Evolutionary conservation across 2,113 vertebrate genomes (phyloP), one percentile per base, ranked within the genome.

Genomic region (mouse (Mus musculus)): DNA sequence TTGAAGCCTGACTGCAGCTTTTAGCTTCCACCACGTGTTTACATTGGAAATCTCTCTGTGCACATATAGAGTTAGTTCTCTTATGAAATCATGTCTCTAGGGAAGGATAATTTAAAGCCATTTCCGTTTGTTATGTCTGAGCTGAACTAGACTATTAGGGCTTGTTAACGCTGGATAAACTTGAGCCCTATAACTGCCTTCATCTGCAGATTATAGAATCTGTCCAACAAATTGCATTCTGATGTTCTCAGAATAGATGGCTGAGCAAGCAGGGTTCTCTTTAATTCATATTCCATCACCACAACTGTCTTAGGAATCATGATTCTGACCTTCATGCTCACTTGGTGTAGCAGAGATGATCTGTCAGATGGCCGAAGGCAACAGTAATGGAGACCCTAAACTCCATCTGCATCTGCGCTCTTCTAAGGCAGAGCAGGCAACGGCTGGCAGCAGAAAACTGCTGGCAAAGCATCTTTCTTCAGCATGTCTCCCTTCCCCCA

Each of bases 111-210:
- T 98, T 99, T 99, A 98, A 98, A 99, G 98, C 98, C 97, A 97
- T 99, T 99, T 99, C 98, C 98, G 98, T 99, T 98, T 99, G 98
- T 99, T 99, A 99, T 98, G 99, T 99, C 99, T 99, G 96, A 87
- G n/a, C 98, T 96, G 98, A 98, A 97, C 98, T 98, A 98, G 97
- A 97, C 98, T 98, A 97, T 98, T 98, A 98, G 97, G 95, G 98
- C 93, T 98, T 94, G 94, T 98, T 99, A 98, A 98, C 98, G 97
- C 98, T 98, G 98, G 98, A 98, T 98, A 98, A 98, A 98, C 97
- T 98, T 98, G 98, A 98, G 98, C 91, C 95, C 96, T 98, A 92
- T 98, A 97, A 98, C 97, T 98, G 92, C 98, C 98, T 98, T 99
- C 97, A 98, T 98, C 97, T 98, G 92, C 98, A 97, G 97, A 98